Base-by-base conservation (phyloP, 2,797 vertebrate genomes). In the Alosa sapidissima region DNA sequence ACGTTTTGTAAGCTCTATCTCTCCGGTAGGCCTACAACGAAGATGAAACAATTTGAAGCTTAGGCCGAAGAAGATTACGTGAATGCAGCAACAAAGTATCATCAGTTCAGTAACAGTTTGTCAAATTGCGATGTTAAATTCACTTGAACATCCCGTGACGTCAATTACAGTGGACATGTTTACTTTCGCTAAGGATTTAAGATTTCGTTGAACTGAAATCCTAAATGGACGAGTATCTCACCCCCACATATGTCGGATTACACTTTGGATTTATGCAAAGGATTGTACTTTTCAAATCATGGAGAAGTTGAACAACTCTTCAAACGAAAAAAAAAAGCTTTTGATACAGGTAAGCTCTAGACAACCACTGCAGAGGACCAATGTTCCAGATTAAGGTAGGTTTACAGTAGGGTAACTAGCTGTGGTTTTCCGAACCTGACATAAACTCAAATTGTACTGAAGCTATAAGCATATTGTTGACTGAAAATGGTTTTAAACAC, bases 341-440 rank as follows among this genome's bases (percentile, higher is more conserved):
- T 47, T 21, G 72, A 78, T 45, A 78, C 72, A 78, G 72, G 72
- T 78, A 78, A 78, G 41, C 41, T 78, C 72, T 41, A 78, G 14
- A 45, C 41, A 21, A 78, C 62, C 81, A 78, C 41, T 19, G 36
- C 19, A 51, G 45, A 82, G 33, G 48, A 16, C 47, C 36, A 84
- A 85, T 49, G 45, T 84, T 21, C 84, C 36, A 48, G 5, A 75
- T 58, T 83, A 81, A 78, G 72, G 72, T 47, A 47, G 72, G 36
- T 72, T 16, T 45, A 45, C 16, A 47, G 41, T 78, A n/a, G 28
- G 28, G 1, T 78, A 47, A 19, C 14, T 78, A 36, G 33, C 28
- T 11, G n/a, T 72, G 72, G 3, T 62, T 24, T 62, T 47, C 41
- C 45, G 13, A 16, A 72, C 33, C 14, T 14, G 11, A 36, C 21